phyloP scores from a whole-genome alignment of 2,888 invertebrate genomes.

The Incurvaria masculella region DNA sequence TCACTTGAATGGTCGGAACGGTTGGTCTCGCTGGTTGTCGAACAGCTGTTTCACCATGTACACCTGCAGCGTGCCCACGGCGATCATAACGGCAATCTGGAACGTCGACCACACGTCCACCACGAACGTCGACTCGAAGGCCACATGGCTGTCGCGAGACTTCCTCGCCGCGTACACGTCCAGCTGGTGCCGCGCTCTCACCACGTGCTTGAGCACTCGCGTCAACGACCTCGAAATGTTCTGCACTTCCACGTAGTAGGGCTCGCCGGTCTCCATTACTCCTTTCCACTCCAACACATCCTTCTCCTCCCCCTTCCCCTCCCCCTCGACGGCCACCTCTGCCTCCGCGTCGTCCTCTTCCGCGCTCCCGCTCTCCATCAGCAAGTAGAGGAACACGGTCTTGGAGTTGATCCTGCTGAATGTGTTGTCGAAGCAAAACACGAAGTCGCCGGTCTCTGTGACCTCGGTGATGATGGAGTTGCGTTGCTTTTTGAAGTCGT shows the following conservation, averaged over 20 bases:
- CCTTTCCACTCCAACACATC: constrained; percentile 38
- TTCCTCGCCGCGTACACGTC: constrained; percentile 70
- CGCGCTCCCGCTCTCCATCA: constrained; percentile 58
- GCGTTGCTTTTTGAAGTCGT: constrained; percentile 67
- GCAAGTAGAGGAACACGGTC: constrained; percentile 75
- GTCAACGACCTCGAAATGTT: constrained; percentile 62
- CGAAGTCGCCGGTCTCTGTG: constrained; percentile 66
- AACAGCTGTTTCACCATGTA: constrained; percentile 67
- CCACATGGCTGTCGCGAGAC: constrained; percentile 76
- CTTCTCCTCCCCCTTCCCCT: constrained; percentile 33
- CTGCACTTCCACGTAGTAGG: constrained; percentile 41
- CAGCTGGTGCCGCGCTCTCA: constrained; percentile 62
- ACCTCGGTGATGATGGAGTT: constrained; percentile 64
- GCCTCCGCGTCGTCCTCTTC: constrained; percentile 28
- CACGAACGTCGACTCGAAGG: constrained; percentile 74
- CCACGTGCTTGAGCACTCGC: constrained; percentile 59
- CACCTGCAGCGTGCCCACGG: constrained; percentile 73
- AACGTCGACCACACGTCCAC: constrained; percentile 78
- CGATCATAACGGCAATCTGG: constrained; percentile 69
- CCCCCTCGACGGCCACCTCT: constrained; percentile 19
- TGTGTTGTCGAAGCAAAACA: constrained; percentile 83
- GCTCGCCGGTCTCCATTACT: constrained; percentile 24
- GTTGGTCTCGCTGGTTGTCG: constrained; percentile 12
- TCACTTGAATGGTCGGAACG: no score
- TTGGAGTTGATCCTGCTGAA: constrained; percentile 79